Base-by-base conservation (phyloP, 2,888 invertebrate species). In the Stenurella melanura region DNA sequence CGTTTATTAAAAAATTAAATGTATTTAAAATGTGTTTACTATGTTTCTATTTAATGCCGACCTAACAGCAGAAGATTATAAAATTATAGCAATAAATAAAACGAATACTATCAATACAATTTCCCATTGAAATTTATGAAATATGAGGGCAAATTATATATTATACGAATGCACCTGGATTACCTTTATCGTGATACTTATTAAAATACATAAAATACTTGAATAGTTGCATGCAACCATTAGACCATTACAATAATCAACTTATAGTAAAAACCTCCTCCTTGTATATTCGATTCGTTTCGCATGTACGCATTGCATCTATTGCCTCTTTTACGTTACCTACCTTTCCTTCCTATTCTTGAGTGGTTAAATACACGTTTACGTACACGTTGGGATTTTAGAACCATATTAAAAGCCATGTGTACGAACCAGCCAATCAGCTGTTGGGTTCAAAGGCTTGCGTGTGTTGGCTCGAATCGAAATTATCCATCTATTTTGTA, bases 121-220 rank as follows among this genome's bases (percentile, higher is more conserved):
- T 76, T 73, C 58, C 73, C 61, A 73, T 74, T 75, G 78, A 80
- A 71, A 73, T 74, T 73, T 79, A 79, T 79, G 73, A 78, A 76
- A 78, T 78, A 80, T 78, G 54, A 73, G 61, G 74, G 72, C 67
- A 67, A 74, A 75, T 76, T 67, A 73, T 72, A 75, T 73, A 69
- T 63, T 71, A 74, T 50, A n/a, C 19, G 56, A 72, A 68, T 69
- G 66, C 75, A 72, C 75, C 68, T 78, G 73, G 58, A 30, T 78
- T 73, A 73, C 68, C 73, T 70, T 7, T 34, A 61, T 58, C 69
- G 54, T 70, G 61, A 67, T 75, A 70, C 73, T 73, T 73, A 69
- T 78, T 71, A 72, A 74, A 70, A 78, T 64, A 63, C 63, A 63
- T 78, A 30, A 66, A 78, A 78, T 78, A 71, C 54, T 68, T 18